phyloP scores from a whole-genome alignment of 2,113 vertebrate species.

The Thalassarche chlororhynchos region DNA sequence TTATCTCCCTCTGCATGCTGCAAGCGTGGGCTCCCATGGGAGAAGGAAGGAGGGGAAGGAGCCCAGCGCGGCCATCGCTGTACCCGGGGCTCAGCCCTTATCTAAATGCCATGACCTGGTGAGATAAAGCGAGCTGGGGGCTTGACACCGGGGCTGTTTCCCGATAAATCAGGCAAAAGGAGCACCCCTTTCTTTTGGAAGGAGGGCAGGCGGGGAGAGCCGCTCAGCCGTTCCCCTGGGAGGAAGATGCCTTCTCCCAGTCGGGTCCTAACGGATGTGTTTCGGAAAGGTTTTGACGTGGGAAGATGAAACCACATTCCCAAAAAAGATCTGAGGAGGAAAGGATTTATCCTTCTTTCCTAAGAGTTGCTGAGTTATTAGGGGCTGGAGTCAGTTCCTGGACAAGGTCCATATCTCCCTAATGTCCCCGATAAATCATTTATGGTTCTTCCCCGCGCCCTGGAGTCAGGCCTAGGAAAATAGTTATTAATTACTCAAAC shows the following conservation, averaged over 20 bases:
- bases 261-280: background rate
- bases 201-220: background rate
- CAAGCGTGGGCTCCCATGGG: background rate
- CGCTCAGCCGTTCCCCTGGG: rapidly evolving
- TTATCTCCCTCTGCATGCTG: background rate
- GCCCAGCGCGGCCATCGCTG: rapidly evolving
- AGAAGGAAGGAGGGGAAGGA: background rate
- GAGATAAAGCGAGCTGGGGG: background rate
- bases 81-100: background rate
- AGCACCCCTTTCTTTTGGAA: background rate
- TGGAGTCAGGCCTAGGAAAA: slow-evolving; percentile 73
- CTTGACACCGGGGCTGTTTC: background rate
- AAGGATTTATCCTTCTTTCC: slow-evolving; percentile 32
- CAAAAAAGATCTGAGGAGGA: background rate
- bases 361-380: slow-evolving; percentile 15
- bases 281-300: slow-evolving; percentile 21
- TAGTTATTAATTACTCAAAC: slow-evolving; percentile 66
- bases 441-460: slow-evolving; percentile 27
- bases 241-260: background rate
- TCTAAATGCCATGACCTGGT: background rate
- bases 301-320: slow-evolving; percentile 37
- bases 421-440: slow-evolving; percentile 68
- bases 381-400: slow-evolving; percentile 31
- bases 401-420: slow-evolving; percentile 42
- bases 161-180: background rate